Percentiles rank a stretch among this genome's conserved stretches.
Evolutionary conservation across 1,140 invertebrate species (phyloP).

Genomic region (Apis mellifera): Amel_HAv3.1 CM009935.2:10821501-10822000

Average conservation of each 20-base stretch:
- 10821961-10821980: slow-evolving; percentile 61
- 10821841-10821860: not conserved
- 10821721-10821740: slow-evolving; percentile 6
- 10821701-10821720: slow-evolving; percentile 46
- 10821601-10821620: slow-evolving; percentile 8
- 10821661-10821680: slow-evolving; percentile 39
- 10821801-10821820: too few species aligned
- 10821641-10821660: slow-evolving; percentile 23
- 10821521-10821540: slow-evolving; percentile 42
- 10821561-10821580: slow-evolving; percentile 44
- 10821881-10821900: slow-evolving; percentile 7
- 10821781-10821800: not conserved
- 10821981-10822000: not conserved
- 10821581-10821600: slow-evolving; percentile 32
- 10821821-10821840: not conserved
- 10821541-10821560: slow-evolving; percentile 32
- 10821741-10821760: slow-evolving; percentile 31
- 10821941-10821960: slow-evolving; percentile 59
- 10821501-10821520: too few species aligned
- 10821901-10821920: slow-evolving; percentile 58
- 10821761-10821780: slow-evolving; percentile 6
- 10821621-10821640: slow-evolving; percentile 40
- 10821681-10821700: slow-evolving; percentile 8
- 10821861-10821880: not conserved
- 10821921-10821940: slow-evolving; percentile 65